These are phyloP conservation scores for western clawed frog (Xenopus tropicalis) DNA, from an alignment of 2,113 vertebrate species.

Conservation along the genomic window UCB_Xtro_10.0 CM004443.2:61616001-61616500, in stretches of 20 bases:
- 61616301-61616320: constrained; percentile 25
- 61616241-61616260: constrained; percentile 42
- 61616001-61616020: no score
- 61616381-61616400: constrained; percentile 5
- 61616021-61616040: background rate
- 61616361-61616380: constrained; percentile 25
- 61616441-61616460: no score
- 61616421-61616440: no score
- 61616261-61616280: constrained; percentile 36
- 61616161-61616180: constrained; percentile 34
- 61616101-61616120: constrained; percentile 37
- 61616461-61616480: no score
- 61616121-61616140: constrained; percentile 42
- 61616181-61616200: constrained; percentile 42
- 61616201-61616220: constrained; percentile 38
- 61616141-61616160: constrained; percentile 38
- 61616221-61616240: constrained; percentile 44
- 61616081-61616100: constrained; percentile 25
- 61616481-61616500: no score
- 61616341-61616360: constrained; percentile 29
- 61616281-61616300: constrained; percentile 33
- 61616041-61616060: constrained; percentile 26
- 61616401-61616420: background rate
- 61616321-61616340: constrained; percentile 23
- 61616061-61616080: constrained; percentile 21